Percentiles rank a stretch among this genome's conserved stretches.
Evolutionary conservation across 2,113 vertebrate genomes (phyloP).

Genomic region (Galemys pyrenaicus): DNA sequence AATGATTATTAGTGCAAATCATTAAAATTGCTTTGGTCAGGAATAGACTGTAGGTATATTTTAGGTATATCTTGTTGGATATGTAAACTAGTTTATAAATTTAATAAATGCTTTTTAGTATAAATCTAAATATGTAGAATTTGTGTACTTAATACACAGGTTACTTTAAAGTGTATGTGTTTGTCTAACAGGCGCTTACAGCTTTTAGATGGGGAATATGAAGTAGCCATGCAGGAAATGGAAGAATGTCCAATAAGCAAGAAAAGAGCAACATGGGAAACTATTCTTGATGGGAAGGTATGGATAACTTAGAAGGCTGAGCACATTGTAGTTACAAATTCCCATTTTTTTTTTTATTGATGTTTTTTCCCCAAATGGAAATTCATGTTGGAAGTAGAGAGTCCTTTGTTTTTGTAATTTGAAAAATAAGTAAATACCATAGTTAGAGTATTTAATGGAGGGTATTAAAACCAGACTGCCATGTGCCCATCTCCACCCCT

Average conservation of each 20-base stretch:
- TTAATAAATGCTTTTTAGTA: conserved; percentile 68
- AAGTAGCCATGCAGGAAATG: conserved; percentile 99
- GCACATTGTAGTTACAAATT: conserved; percentile 41
- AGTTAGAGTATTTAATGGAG: conserved; percentile 46
- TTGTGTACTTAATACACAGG: conserved; percentile 68
- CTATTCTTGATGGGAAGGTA: conserved; percentile 98
- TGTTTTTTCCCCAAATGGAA: conserved; percentile 59
- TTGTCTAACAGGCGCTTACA: conserved; percentile 92
- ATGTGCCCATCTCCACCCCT: conserved; percentile 24
- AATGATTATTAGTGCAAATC: background rate
- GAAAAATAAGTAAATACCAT: conserved; percentile 50
- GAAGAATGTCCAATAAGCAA: conserved; percentile 98
- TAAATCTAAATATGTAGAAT: conserved; percentile 62
- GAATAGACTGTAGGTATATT: conserved; percentile 47
- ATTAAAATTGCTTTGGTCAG: conserved; percentile 54
- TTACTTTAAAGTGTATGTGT: conserved; percentile 77
- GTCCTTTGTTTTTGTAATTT: conserved; percentile 40
- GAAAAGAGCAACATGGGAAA: conserved; percentile 99
- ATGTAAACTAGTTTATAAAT: conserved; percentile 60
- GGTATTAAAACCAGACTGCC: background rate
- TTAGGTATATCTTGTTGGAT: conserved; percentile 22
- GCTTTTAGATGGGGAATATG: conserved; percentile 97
- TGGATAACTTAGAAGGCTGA: conserved; percentile 44
- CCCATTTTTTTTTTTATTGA: conserved; percentile 38
- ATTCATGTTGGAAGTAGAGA: conserved; percentile 58